Conservation (phyloP, 2,113 vertebrate species). For the Corythaixoides concolor region DNA sequence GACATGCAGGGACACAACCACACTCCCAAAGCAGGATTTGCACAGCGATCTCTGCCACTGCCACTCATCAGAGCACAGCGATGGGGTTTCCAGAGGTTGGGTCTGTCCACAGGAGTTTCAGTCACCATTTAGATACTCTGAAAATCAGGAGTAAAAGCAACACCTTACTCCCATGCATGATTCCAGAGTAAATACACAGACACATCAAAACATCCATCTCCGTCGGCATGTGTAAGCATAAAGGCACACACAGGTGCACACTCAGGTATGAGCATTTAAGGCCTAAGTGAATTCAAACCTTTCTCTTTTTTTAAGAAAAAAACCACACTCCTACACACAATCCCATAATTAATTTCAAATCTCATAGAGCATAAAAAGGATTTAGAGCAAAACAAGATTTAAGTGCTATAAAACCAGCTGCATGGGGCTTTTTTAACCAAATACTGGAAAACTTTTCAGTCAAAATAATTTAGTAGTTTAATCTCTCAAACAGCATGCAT, state of each 20-base stretch:
- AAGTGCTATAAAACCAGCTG: background rate
- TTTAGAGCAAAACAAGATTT: background rate
- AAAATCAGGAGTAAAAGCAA: background rate
- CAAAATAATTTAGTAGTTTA: background rate
- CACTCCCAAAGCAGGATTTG: too few species aligned
- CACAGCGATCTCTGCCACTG: background rate
- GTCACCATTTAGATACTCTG: too few species aligned
- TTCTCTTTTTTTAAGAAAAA: background rate
- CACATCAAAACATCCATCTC: background rate
- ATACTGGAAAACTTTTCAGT: background rate
- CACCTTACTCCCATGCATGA: background rate
- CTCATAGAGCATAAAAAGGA: background rate
- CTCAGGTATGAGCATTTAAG: background rate
- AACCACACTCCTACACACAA: background rate
- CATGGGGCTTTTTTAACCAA: background rate
- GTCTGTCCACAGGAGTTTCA: background rate
- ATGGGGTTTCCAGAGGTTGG: background rate
- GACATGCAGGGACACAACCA: too few species aligned
- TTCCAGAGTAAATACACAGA: background rate
- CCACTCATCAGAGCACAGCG: accelerated
- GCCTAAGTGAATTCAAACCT: background rate
- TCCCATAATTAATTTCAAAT: background rate
- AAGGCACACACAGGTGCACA: background rate
- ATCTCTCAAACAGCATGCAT: background rate
- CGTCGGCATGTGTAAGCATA: accelerated